A percentile compares a stretch with the other conserved stretches of the same genome.
phyloP scores from a whole-genome alignment of 2,113 vertebrate genomes.

The Ancistrus triradiatus region DNA sequence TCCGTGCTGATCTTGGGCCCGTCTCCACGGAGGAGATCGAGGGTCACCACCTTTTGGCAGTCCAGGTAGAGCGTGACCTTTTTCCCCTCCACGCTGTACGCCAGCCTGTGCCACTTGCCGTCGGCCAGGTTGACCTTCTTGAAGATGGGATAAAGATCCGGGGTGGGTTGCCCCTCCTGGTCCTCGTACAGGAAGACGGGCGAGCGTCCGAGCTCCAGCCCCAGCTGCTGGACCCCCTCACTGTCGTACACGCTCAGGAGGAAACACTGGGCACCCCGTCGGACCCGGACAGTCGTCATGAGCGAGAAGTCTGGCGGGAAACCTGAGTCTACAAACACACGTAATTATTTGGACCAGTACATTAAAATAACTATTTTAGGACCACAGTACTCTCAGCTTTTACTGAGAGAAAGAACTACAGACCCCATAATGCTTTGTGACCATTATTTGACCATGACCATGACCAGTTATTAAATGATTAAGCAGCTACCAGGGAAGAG shows the following conservation, averaged over 20 bases:
- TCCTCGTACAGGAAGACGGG: constrained; percentile 97
- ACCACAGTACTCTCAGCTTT: background rate
- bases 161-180: constrained; percentile 83
- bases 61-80: constrained; percentile 85
- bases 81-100: constrained; percentile 85
- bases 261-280: constrained; percentile 88
- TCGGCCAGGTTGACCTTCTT: constrained; percentile 91
- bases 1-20: constrained; percentile 82
- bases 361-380: too few relatives aligned
- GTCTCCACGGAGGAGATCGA: constrained; percentile 76
- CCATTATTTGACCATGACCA: background rate
- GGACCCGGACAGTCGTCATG: constrained; percentile 85
- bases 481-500: constrained; percentile 77
- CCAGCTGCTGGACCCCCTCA: constrained; percentile 92
- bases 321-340: constrained; percentile 46
- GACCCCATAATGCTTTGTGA: too few relatives aligned
- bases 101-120: constrained; percentile 96
- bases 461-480: background rate
- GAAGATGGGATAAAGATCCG: constrained; percentile 93
- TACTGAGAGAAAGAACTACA: background rate
- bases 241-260: constrained; percentile 89
- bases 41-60: constrained; percentile 81
- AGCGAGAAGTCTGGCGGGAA: constrained; percentile 94
- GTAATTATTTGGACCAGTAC: too few relatives aligned
- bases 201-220: constrained; percentile 87